Percentiles rank a stretch among this genome's conserved stretches.
These are phyloP conservation scores for Eledona agricola DNA, from an alignment of 2,888 invertebrate species.

Conservation along the genomic window DNA sequence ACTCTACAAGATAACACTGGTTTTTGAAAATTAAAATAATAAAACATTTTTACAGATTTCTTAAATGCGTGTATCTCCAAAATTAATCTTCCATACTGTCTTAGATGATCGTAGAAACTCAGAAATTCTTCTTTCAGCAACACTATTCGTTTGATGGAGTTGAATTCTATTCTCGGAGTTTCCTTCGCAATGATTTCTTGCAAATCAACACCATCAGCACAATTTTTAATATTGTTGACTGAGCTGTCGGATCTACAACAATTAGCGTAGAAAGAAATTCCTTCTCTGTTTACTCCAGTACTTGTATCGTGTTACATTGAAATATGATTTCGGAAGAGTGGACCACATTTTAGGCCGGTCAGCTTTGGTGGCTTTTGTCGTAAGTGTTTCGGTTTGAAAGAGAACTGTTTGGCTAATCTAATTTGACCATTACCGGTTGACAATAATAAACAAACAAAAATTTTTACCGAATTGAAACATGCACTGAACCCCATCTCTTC, in stretches of 20 bases:
- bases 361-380: neutral
- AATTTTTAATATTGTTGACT: constrained; percentile 10
- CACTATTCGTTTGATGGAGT: constrained; percentile 11
- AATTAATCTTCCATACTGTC: constrained; percentile 8
- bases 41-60: no score
- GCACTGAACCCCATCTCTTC: constrained; percentile 18
- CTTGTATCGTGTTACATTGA: constrained; percentile 10
- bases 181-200: neutral
- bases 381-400: constrained; percentile 12
- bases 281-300: constrained; percentile 2
- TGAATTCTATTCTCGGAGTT: constrained; percentile 18
- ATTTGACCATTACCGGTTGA: no score
- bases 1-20: no score
- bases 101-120: constrained; percentile 9
- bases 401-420: no score
- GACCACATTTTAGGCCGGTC: constrained; percentile 10
- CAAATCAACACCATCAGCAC: constrained; percentile 5
- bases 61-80: constrained; percentile 15
- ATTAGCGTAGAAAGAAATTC: constrained; percentile 2
- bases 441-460: no score
- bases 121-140: constrained; percentile 17
- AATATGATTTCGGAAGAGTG: constrained; percentile 3
- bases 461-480: no score
- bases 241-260: neutral
- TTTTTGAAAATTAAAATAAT: no score